phyloP scores from a whole-genome alignment of 2,113 vertebrate genomes.

The Myotis yumanensis region DNA sequence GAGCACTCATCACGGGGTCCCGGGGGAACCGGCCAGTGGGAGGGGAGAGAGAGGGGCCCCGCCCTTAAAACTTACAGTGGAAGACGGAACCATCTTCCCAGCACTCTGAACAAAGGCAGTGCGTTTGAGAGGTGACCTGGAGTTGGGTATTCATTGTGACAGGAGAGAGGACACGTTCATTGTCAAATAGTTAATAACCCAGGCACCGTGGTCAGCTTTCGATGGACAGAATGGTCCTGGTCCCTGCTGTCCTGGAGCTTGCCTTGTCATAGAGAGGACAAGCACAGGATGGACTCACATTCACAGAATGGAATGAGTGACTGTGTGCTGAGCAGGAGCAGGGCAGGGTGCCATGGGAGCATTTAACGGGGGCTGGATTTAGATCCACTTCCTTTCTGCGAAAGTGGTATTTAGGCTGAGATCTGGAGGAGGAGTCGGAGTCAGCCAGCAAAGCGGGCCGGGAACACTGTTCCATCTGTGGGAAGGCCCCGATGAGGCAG shows the following conservation, averaged over 20 bases:
- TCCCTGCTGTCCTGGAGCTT: not conserved
- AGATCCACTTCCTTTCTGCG: not conserved
- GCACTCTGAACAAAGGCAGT: not conserved
- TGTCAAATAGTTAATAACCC: not conserved
- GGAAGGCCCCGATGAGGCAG: not conserved
- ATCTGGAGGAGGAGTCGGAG: slow-evolving; percentile 1
- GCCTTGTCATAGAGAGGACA: not conserved
- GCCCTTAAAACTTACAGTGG: not conserved
- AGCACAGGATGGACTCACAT: not conserved
- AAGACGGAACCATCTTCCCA: not conserved
- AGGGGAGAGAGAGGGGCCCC: not conserved
- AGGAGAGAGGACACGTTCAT: not conserved
- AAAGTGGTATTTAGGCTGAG: not conserved
- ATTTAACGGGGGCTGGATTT: not conserved
- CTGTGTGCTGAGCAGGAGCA: not conserved
- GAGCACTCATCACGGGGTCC: not conserved
- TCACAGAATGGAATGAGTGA: not conserved
- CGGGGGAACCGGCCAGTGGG: too few relatives aligned
- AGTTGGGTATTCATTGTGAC: not conserved
- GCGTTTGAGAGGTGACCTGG: not conserved
- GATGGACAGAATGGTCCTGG: not conserved
- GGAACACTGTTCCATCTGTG: not conserved
- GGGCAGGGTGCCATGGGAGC: not conserved
- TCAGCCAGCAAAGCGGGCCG: not conserved
- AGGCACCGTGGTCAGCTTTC: not conserved